A percentile compares a stretch with the other conserved stretches of the same genome.
phyloP scores from a whole-genome alignment of 2,113 vertebrate species.

The Pyrgilauda ruficollis region DNA sequence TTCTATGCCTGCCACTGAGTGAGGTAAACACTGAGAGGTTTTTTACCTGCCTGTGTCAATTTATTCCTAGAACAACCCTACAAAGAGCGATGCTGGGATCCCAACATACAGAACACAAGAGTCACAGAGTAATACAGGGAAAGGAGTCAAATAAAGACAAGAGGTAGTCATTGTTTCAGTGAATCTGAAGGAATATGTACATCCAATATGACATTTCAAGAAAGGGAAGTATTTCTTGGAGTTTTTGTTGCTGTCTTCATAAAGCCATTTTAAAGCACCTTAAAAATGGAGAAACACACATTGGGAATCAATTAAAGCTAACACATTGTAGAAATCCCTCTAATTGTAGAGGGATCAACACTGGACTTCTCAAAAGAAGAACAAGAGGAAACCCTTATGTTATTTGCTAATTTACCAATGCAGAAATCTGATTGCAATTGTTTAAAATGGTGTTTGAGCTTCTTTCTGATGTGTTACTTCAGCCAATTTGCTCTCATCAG shows the following conservation, averaged over 20 bases:
- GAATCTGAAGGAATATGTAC: background rate
- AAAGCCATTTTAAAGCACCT: background rate
- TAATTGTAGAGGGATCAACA: background rate
- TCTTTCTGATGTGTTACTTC: background rate
- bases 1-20: background rate
- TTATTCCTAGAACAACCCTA: background rate
- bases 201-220: background rate
- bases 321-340: background rate
- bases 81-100: background rate
- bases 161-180: background rate
- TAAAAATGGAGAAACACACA: background rate
- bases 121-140: fast-evolving
- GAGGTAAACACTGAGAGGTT: background rate
- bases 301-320: background rate
- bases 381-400: background rate
- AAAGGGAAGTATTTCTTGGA: background rate
- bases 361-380: background rate
- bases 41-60: background rate
- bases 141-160: background rate
- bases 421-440: background rate
- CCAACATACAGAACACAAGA: background rate
- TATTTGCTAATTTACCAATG: background rate
- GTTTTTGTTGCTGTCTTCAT: background rate
- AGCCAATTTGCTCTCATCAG: background rate
- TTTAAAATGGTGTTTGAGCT: background rate